Base-by-base conservation (phyloP, 2,797 vertebrate species). In the Rhynchotus rufescens region DNA sequence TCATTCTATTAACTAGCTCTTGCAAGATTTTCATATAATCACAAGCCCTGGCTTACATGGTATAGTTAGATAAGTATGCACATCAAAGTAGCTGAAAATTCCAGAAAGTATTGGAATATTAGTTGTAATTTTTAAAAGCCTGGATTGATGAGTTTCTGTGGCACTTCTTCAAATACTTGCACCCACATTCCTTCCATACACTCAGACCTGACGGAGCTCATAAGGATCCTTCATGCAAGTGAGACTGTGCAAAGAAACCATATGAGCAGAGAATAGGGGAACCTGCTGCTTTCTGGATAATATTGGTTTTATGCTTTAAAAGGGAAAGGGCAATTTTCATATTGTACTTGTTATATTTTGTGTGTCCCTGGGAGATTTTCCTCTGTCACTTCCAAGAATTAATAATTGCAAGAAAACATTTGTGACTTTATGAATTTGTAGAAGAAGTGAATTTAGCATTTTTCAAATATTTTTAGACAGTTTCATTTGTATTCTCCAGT, bases 321-420 rank as follows among this genome's bases (percentile, higher is more conserved):
- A 16, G 64, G 90, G 64, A 95, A 93, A 91, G 64, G 80, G 49
- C 82, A 89, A 59, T 87, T 93, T 94, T 93, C 71, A 44, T 93
- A 78, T 80, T 86, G 74, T 68, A 76, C 64, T 91, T 60, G 61
- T 0, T 87, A 61, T 36, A 66, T 83, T 95, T 83, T 6, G 0
- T 65, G 69, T 34, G 84, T 80, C 77, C 80, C 94, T 82, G 82
- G 34, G 84, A 92, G 84, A 85, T 87, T 91, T 89, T 93, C 88
- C 81, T 89, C 75, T 86, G 64, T 88, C 66, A 78, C 66, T 75
- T 96, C 93, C 94, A 96, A 84, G 84, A 94, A 78, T 72, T 83
- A 94, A 78, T 68, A 89, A 92, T 75, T 80, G 65, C 83, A 88
- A 90, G 78, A 80, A 89, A 94, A 86, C 62, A 69, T 69, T 90